phyloP scores from a whole-genome alignment of 2,113 vertebrate species.

The Carassius gibelio region DNA sequence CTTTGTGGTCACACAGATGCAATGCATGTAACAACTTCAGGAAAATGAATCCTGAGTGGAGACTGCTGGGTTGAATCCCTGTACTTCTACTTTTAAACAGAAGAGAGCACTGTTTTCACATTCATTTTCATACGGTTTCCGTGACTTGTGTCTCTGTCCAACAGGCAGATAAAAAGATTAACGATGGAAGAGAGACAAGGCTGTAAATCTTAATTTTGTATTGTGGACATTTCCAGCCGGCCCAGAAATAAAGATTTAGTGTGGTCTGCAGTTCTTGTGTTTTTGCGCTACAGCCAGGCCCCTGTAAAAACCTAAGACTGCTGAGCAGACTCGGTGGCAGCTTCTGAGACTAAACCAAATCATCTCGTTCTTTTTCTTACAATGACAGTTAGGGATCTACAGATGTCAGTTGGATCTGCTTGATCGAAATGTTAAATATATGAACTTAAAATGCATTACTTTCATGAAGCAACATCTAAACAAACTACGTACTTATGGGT shows the following conservation, averaged over 20 bases:
- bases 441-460: neutral
- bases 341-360: neutral
- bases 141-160: neutral
- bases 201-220: conserved; percentile 4
- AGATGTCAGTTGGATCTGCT: neutral
- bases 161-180: neutral
- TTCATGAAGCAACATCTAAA: neutral
- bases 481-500: neutral
- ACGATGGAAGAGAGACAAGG: conserved; percentile 7
- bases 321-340: neutral
- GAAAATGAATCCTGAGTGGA: neutral
- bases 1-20: neutral
- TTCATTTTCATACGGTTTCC: neutral
- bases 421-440: neutral
- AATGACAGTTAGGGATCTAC: neutral
- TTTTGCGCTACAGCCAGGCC: neutral
- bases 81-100: conserved; percentile 30
- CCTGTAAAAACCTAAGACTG: neutral
- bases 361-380: neutral
- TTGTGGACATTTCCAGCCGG: neutral
- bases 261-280: conserved; percentile 5
- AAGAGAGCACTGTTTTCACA: conserved; percentile 44
- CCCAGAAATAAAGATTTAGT: conserved; percentile 6
- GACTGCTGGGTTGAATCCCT: neutral
- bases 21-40: neutral